Evolutionary conservation across 1,140 invertebrate species (phyloP).

Genomic region (Drosophila quadrilineata): DNA sequence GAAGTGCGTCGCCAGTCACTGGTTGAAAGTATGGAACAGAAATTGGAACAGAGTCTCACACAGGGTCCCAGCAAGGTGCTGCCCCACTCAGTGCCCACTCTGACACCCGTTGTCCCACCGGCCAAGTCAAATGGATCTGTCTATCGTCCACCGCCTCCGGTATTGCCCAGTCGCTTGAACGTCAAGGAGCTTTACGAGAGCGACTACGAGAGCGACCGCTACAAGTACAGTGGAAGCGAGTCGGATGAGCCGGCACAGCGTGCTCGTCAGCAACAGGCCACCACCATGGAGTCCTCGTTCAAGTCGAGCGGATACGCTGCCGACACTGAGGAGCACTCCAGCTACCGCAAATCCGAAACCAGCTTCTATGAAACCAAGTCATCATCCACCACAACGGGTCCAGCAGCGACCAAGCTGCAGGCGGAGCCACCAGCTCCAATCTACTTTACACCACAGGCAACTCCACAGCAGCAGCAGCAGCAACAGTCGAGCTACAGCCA

Average conservation of each 20-base stretch:
- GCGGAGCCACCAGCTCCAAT: slow-evolving; percentile 53
- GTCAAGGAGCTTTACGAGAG: slow-evolving; percentile 85
- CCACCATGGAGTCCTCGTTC: slow-evolving; percentile 44
- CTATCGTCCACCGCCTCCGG: slow-evolving; percentile 82
- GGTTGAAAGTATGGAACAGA: slow-evolving; percentile 84
- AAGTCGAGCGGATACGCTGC: slow-evolving; percentile 87
- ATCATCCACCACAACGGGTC: slow-evolving; percentile 17
- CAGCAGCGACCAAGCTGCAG: slow-evolving; percentile 27
- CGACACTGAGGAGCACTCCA: slow-evolving; percentile 85
- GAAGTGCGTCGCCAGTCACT: slow-evolving; percentile 82
- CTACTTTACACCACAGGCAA: slow-evolving; percentile 40
- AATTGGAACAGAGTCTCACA: slow-evolving; percentile 83
- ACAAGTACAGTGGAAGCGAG: slow-evolving; percentile 86
- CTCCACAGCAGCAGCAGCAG: slow-evolving; percentile 3
- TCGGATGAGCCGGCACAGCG: slow-evolving; percentile 85
- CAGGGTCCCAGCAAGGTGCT: slow-evolving; percentile 83
- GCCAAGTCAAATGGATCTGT: slow-evolving; percentile 14
- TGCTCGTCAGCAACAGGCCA: slow-evolving; percentile 82
- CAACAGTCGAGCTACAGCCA: slow-evolving; percentile 47
- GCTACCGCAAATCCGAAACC: slow-evolving; percentile 72
- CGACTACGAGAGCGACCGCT: slow-evolving; percentile 89
- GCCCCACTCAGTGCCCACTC: slow-evolving; percentile 82
- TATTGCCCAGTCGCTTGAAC: slow-evolving; percentile 84
- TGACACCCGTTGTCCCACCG: slow-evolving; percentile 45
- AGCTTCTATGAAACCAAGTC: slow-evolving; percentile 65